phyloP scores from a whole-genome alignment of 2,888 invertebrate genomes.

The Incurvaria masculella region DNA sequence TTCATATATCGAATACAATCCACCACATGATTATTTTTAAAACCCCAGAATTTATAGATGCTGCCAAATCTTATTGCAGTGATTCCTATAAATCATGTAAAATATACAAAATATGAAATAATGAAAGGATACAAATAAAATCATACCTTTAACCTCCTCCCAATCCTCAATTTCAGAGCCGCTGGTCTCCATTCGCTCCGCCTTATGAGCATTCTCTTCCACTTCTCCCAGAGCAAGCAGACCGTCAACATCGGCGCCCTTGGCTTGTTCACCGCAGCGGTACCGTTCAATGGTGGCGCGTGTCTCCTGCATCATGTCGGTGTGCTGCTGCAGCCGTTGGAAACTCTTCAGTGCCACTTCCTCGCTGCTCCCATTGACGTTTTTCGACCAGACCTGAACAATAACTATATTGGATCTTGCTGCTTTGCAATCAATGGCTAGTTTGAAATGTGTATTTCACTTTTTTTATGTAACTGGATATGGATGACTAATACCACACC shows the following conservation, averaged over 20 bases:
- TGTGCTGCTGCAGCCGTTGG: slow-evolving; percentile 56
- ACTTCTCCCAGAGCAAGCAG: slow-evolving; percentile 66
- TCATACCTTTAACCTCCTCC: slow-evolving; percentile 69
- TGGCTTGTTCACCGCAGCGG: slow-evolving; percentile 23
- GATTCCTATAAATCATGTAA: no score
- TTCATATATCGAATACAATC: no score
- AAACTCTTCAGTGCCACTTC: slow-evolving; percentile 50
- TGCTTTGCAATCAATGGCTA: no score
- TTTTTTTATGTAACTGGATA: no score
- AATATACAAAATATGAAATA: no score
- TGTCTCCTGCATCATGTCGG: slow-evolving; percentile 58
- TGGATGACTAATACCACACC: no score
- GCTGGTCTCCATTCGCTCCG: slow-evolving; percentile 33
- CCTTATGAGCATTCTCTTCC: slow-evolving; percentile 27
- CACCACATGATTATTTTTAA: no score
- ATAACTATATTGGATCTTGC: no score
- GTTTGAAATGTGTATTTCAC: no score
- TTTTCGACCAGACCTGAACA: slow-evolving; percentile 36
- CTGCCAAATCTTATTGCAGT: no score
- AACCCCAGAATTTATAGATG: no score
- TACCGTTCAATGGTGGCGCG: slow-evolving; percentile 55
- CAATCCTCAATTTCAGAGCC: slow-evolving; percentile 69
- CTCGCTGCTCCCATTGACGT: slow-evolving; percentile 34
- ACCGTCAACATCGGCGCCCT: slow-evolving; percentile 55
- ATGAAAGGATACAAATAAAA: not conserved